Evolutionary conservation across 2,113 vertebrate species (phyloP), one percentile per base, ranked within the genome.

Genomic region (Leucosticte australis): DNA sequence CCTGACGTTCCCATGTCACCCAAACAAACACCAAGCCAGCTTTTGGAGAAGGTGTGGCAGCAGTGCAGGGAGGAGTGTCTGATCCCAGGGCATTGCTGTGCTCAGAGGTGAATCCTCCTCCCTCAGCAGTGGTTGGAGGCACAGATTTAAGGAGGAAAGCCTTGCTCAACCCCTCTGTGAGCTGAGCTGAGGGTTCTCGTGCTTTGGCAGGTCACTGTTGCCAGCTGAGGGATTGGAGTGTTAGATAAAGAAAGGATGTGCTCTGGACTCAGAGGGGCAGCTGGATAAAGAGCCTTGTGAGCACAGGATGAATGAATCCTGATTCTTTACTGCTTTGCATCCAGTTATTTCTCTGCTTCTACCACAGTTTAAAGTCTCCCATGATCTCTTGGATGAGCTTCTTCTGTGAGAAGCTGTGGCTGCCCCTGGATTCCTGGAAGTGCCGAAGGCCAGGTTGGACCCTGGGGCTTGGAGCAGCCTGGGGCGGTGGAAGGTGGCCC

Each of bases 1-100:
- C 3, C 56, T 74, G 74, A 23, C 2, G 7, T 74, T 94, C 83
- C 71, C n/a, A 53, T 11, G 41, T 88, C 76, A 82, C 70, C 52
- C 78, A 91, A 78, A 70, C 70, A 71, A 82, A 79, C 63, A 69
- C 11, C 2, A 3, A 2, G 28, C 37, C 60, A 7, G 55, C 18
- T 83, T 41, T 24, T 64, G 71, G 62, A 37, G 63, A 23, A 55
- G 92, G 39, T 83, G 86, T 62, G 79, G 79, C 87, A 33, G 70
- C 57, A 9, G 3, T 9, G 20, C 41, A 6, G 1, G 3, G 46
- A 56, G 69, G 68, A 81, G 55, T 60, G 59, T 49, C 68, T 60
- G 16, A 60, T 69, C 63, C 57, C 71, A 46, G 59, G 57, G 64
- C 67, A 23, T 49, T 33, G 3, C 13, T 21, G 5, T 22, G 7